A percentile compares a stretch with the other conserved stretches of the same genome.
These are phyloP conservation scores for Ptilonorhynchus violaceus DNA, from an alignment of 2,113 vertebrate species.

Conservation along the genomic window DNA sequence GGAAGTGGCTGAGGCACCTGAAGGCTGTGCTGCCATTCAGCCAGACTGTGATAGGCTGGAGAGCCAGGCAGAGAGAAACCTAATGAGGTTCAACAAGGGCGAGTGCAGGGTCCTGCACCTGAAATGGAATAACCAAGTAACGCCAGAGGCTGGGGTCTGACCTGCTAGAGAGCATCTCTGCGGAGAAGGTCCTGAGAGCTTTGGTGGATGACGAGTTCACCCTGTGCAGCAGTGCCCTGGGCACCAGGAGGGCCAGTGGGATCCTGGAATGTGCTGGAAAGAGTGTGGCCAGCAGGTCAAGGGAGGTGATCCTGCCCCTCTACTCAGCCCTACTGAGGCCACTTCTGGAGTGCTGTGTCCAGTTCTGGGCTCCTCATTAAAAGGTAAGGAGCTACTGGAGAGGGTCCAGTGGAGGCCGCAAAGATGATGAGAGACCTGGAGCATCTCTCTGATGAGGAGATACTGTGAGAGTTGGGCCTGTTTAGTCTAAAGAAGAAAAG, in stretches of 20 bases:
- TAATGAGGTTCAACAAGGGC: background rate
- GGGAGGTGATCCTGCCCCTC: background rate
- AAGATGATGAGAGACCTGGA: background rate
- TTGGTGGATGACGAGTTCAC: background rate
- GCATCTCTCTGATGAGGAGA: background rate
- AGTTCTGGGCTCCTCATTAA: background rate
- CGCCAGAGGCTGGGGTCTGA: background rate
- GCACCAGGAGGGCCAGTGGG: no score
- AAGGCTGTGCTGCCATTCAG: background rate
- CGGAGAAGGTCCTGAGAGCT: background rate
- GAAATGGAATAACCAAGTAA: background rate
- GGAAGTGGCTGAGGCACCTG: background rate
- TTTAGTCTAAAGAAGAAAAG: background rate
- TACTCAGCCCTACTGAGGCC: background rate
- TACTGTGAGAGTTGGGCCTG: background rate
- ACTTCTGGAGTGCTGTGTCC: background rate
- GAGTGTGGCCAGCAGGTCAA: no score
- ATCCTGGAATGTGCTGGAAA: background rate
- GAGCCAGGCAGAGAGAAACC: background rate
- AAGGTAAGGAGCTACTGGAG: background rate
- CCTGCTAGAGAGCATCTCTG: background rate
- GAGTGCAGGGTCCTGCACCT: background rate
- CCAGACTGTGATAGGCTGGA: background rate
- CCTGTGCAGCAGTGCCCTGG: background rate
- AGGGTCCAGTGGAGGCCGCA: background rate